Evolutionary conservation across 2,797 vertebrate species (phyloP), one percentile per base, ranked within the genome.

Genomic region (Prionace glauca): DNA sequence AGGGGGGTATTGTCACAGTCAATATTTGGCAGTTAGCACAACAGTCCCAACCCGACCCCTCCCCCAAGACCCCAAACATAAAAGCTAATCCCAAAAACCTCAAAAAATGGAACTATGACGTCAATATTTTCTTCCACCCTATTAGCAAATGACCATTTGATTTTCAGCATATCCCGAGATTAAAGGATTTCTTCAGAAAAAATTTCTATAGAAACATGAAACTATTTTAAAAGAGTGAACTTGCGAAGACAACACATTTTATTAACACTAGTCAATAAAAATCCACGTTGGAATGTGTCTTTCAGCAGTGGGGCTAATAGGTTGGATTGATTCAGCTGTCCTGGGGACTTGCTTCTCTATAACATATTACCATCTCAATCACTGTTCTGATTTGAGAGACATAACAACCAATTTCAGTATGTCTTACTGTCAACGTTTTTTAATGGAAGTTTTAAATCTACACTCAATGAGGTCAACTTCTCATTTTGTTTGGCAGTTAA

Each of bases 401-500:
- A 69, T 41, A 67, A 36, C 90, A 92, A 92, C 1, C n/a, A n/a
- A 32, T 92, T 69, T 67, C 41, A 92, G 62, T 26, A 3, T 22
- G 18, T 67, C 65, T 69, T 36, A 69, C n/a, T 69, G n/a, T 41
- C n/a, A 92, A 69, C 9, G 12, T 41, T 22, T 41, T 92, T 69
- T 92, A 41, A 92, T 69, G n/a, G 32, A 41, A 26, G 36, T 41
- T 92, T 92, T 26, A n/a, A 24, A 69, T 62, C 87, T 41, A 69
- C 22, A 24, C 72, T 77, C 90, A 92, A n/a, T 69, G 32, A 69
- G 90, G 65, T 92, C 62, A 69, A 24, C 41, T 67, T 92, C n/a
- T 92, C 65, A 69, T 92, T 92, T 92, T 92, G n/a, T 65, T 92
- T 92, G 90, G 90, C 90, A 92, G 62, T n/a, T 92, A 69, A 41